These are phyloP conservation scores for Epirrhoe tristata DNA, from an alignment of 2,888 invertebrate genomes.

Conservation along the genomic window DNA sequence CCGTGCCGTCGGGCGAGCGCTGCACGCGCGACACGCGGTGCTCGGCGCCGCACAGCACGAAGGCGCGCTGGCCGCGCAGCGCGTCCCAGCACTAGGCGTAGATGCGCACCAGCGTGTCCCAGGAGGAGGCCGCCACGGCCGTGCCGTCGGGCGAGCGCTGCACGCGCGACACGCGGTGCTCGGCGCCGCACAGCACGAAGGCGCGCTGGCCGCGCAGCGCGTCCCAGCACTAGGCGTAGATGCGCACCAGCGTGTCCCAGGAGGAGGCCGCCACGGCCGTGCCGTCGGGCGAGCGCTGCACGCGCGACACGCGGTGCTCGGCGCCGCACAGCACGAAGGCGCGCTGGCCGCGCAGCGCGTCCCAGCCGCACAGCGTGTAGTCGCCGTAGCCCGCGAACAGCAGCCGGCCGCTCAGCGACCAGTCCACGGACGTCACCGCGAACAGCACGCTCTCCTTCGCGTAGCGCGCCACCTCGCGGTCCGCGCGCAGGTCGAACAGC, in stretches of 20 bases:
- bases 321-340: constrained; percentile 97
- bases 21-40: constrained; percentile 96
- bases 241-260: constrained; percentile 87
- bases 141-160: constrained; percentile 99
- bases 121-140: constrained; percentile 91
- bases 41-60: constrained; percentile 97
- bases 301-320: constrained; percentile 96
- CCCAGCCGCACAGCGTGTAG: constrained; percentile 99
- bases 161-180: constrained; percentile 96
- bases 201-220: constrained; percentile 97
- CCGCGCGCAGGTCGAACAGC: constrained; percentile 98
- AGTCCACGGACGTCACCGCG: constrained; percentile 98
- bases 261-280: constrained; percentile 98
- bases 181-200: constrained; percentile 96
- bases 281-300: constrained; percentile 98
- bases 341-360: constrained; percentile 96
- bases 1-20: constrained; percentile 98
- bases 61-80: constrained; percentile 96
- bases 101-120: constrained; percentile 92
- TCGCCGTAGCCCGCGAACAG: constrained; percentile 99
- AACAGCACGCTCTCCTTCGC: constrained; percentile 98
- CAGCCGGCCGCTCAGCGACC: constrained; percentile 97
- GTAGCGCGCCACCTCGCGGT: constrained; percentile 97
- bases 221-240: constrained; percentile 78
- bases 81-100: constrained; percentile 89